Percentiles rank a stretch among this genome's conserved stretches.
Conservation (phyloP, 1,140 invertebrate species). For the Panagrolaimus sp. region DNA sequence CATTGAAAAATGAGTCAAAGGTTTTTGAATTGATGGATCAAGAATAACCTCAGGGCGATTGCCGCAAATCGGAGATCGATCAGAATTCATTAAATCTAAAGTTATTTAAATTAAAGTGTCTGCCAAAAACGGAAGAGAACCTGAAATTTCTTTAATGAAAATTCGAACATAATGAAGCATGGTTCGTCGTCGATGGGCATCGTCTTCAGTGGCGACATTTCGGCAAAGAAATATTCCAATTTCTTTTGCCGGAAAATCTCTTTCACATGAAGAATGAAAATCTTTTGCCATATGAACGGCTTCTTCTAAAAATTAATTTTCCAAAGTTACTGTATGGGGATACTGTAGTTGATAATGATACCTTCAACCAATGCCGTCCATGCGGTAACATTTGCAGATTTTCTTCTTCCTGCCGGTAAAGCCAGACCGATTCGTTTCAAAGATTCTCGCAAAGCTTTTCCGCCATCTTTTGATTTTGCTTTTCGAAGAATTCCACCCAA, state of each 20-base stretch:
- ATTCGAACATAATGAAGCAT: slow-evolving; percentile 46
- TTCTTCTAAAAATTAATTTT: slow-evolving; percentile 71
- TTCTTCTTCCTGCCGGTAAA: slow-evolving; percentile 91
- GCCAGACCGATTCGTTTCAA: slow-evolving; percentile 96
- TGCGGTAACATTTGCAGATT: slow-evolving; percentile 96
- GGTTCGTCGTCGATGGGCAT: slow-evolving; percentile 36
- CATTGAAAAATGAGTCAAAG: slow-evolving; percentile 81
- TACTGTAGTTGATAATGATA: slow-evolving; percentile 60
- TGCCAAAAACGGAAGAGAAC: too few species aligned
- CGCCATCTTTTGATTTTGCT: slow-evolving; percentile 99
- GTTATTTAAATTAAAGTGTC: too few species aligned
- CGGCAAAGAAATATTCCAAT: slow-evolving; percentile 38
- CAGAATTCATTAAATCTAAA: slow-evolving; percentile 80
- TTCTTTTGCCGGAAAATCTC: slow-evolving; percentile 92
- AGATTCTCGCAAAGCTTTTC: slow-evolving; percentile 87
- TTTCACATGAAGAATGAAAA: slow-evolving; percentile 96
- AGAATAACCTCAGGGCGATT: slow-evolving; percentile 85
- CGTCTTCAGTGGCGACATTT: slow-evolving; percentile 33
- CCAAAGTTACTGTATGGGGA: background rate
- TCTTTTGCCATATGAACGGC: slow-evolving; percentile 94
- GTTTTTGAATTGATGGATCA: slow-evolving; percentile 80
- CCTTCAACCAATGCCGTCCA: slow-evolving; percentile 98
- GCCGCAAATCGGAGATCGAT: slow-evolving; percentile 78
- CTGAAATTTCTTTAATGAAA: slow-evolving; percentile 87
- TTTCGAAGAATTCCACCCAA: slow-evolving; percentile 91